Evolutionary conservation across 2,888 invertebrate genomes (phyloP).

Genomic region (Zootermopsis nevadensis): DNA sequence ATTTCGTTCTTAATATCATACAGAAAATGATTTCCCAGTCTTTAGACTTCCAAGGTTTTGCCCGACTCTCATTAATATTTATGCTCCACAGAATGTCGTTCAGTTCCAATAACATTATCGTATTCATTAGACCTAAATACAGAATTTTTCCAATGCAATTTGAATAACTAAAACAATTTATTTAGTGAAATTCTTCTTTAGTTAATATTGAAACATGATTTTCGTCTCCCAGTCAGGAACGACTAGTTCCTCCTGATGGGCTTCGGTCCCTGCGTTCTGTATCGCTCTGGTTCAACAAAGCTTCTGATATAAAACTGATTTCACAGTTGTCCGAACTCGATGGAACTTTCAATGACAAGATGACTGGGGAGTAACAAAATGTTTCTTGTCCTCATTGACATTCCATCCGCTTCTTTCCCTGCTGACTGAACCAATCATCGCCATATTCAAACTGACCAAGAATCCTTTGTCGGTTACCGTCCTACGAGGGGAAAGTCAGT

Average conservation of each 20-base stretch:
- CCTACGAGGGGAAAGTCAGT: neutral
- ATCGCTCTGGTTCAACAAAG: neutral
- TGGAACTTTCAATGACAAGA: slow-evolving; percentile 20
- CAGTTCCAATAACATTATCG: neutral
- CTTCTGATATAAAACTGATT: slow-evolving; percentile 28
- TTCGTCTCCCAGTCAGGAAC: neutral
- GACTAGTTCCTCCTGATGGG: neutral
- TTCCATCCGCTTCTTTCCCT: neutral
- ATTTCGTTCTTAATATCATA: too few species aligned
- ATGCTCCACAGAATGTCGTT: neutral
- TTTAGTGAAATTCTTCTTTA: neutral
- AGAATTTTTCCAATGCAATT: slow-evolving; percentile 1
- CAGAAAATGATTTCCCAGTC: too few species aligned
- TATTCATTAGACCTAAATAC: neutral
- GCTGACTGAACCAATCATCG: slow-evolving; percentile 15
- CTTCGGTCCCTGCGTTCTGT: neutral
- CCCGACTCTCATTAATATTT: neutral
- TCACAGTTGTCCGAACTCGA: slow-evolving; percentile 41
- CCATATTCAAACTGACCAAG: slow-evolving; percentile 33
- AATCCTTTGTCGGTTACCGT: neutral
- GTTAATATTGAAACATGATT: slow-evolving; percentile 27
- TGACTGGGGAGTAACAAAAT: neutral
- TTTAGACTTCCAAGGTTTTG: too few species aligned
- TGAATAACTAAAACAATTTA: slow-evolving; percentile 34
- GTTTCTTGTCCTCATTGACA: neutral